Percentiles rank a stretch among this genome's conserved stretches.
phyloP scores from a whole-genome alignment of 2,113 vertebrate species.

The Alethe castanea region DNA sequence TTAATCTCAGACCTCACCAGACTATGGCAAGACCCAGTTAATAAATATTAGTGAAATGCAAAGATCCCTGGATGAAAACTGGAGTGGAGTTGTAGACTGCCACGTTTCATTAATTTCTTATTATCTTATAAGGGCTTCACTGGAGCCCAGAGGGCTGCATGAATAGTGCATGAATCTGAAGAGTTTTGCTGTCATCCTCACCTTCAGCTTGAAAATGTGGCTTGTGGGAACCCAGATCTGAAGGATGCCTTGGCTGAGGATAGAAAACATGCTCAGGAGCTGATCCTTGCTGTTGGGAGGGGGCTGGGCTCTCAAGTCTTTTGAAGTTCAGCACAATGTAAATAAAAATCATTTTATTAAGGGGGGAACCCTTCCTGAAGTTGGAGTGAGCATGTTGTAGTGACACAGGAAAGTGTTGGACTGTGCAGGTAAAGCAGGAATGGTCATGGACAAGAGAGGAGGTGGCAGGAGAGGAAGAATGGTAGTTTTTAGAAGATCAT shows the following conservation, averaged over 20 bases:
- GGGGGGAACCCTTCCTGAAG: not conserved
- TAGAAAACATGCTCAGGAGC: not conserved
- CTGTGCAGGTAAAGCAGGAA: not conserved
- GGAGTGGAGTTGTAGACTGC: slow-evolving; percentile 21
- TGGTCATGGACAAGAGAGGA: fast-evolving
- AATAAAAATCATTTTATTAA: not conserved
- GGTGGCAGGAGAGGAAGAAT: not conserved
- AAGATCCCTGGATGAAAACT: slow-evolving; percentile 19
- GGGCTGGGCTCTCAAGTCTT: not conserved
- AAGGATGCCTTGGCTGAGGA: not conserved
- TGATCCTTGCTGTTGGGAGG: not conserved
- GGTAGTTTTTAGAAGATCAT: not conserved
- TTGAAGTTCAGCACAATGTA: not conserved
- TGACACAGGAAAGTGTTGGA: not conserved
- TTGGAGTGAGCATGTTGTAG: not conserved
- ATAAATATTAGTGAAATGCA: slow-evolving; percentile 37
- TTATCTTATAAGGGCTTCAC: slow-evolving; percentile 52
- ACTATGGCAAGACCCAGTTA: not conserved
- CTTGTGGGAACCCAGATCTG: not conserved
- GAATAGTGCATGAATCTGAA: slow-evolving; percentile 55
- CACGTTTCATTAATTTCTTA: slow-evolving; percentile 59
- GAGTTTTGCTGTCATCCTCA: slow-evolving; percentile 33
- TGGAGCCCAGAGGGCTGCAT: slow-evolving; percentile 37
- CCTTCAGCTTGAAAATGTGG: not conserved
- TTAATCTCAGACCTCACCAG: not conserved